Evolutionary conservation across 1,140 invertebrate genomes (phyloP).

Genomic region (Sesamia nonagrioides): DNA sequence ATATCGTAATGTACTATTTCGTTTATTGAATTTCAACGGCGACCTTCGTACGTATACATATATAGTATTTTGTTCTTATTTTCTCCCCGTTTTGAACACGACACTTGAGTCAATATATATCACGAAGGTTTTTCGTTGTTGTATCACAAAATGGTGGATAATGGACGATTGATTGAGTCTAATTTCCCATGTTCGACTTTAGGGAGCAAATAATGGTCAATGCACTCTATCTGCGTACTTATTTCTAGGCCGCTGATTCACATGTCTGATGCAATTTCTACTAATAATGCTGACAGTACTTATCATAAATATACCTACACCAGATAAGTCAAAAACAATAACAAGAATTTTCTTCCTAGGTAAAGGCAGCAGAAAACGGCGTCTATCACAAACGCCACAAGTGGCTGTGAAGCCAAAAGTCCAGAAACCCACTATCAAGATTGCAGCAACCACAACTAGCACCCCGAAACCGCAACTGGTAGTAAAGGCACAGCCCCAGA

Average conservation of each 20-base stretch:
- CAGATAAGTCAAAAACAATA: background rate
- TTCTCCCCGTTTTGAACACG: background rate
- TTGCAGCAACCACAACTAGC: conserved; percentile 64
- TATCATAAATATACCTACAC: background rate
- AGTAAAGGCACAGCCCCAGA: conserved; percentile 81
- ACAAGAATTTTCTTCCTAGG: conserved; percentile 56
- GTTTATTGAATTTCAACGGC: conserved; percentile 19
- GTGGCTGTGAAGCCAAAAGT: conserved; percentile 81
- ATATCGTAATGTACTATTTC: no score
- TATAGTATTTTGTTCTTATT: no score
- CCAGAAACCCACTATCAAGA: conserved; percentile 76
- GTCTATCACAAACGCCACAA: conserved; percentile 75
- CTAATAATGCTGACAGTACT: background rate
- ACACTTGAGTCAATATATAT: conserved; percentile 31
- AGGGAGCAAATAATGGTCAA: conserved; percentile 17
- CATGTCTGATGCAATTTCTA: background rate
- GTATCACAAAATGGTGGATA: background rate
- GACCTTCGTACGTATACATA: no score
- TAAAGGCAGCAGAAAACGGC: conserved; percentile 79
- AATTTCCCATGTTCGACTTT: background rate
- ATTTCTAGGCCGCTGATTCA: background rate
- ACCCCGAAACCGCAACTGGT: conserved; percentile 79
- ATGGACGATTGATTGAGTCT: background rate
- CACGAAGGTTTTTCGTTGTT: conserved; percentile 40
- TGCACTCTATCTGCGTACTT: background rate